These are phyloP conservation scores for Anas platyrhynchos DNA, from an alignment of 2,113 vertebrate species.

Conservation along the genomic window DNA sequence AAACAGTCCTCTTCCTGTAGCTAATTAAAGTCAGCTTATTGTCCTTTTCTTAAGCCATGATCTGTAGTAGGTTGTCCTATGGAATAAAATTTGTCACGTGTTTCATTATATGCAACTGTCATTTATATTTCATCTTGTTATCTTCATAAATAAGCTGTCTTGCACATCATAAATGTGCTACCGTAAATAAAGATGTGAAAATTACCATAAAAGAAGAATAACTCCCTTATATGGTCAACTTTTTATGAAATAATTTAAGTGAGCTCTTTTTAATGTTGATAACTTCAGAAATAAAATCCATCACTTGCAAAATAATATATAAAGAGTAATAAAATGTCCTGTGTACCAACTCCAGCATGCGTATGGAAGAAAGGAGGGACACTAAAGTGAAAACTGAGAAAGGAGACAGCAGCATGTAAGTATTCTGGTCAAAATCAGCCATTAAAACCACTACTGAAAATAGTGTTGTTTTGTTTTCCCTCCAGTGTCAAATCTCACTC, in stretches of 20 bases:
- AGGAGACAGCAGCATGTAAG: neutral
- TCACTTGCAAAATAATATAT: neutral
- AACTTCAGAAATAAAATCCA: neutral
- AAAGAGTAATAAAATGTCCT: neutral
- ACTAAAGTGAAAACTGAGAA: neutral
- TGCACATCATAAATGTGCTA: neutral
- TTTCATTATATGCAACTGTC: neutral
- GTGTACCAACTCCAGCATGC: neutral
- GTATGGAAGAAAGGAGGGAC: neutral
- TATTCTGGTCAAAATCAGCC: neutral
- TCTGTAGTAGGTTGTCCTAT: neutral
- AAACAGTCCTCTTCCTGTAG: neutral
- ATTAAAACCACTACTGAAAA: neutral
- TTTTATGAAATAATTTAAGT: neutral
- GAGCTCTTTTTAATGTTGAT: neutral
- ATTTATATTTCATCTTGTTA: neutral
- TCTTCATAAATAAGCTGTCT: neutral
- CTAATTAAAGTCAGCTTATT: neutral
- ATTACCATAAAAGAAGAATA: neutral
- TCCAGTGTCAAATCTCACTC: slow-evolving; percentile 13
- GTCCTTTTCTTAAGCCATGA: neutral
- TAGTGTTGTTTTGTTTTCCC: neutral
- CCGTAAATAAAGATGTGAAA: neutral
- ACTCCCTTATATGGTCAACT: neutral
- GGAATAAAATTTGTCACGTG: neutral